Evolutionary conservation across 2,797 vertebrate species (phyloP).

Genomic region (Rhinogobio ventralis): DNA sequence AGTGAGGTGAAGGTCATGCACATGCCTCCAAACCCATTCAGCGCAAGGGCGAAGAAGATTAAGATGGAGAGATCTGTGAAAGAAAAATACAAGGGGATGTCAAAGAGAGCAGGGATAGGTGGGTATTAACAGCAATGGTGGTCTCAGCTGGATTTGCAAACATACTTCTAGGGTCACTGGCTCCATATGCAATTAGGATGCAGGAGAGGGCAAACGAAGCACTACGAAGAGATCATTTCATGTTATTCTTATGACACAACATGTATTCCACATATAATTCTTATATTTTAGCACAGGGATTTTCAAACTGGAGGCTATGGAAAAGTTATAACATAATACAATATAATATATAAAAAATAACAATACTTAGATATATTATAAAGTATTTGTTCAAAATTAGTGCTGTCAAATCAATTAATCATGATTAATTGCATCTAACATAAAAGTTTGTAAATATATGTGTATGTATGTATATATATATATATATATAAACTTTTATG

Average conservation of each 20-base stretch:
- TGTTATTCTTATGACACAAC: slow-evolving; percentile 2
- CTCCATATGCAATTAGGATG: slow-evolving; percentile 93
- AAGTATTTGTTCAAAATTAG: background rate
- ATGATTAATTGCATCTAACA: background rate
- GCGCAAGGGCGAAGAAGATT: slow-evolving; percentile 93
- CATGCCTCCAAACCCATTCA: slow-evolving; percentile 99
- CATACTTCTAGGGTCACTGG: slow-evolving; percentile 91
- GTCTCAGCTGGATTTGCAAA: slow-evolving; percentile 20
- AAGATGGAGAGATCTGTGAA: slow-evolving; percentile 90
- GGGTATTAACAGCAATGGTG: background rate
- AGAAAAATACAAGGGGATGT: slow-evolving; percentile 16
- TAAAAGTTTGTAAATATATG: background rate
- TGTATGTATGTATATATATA: background rate
- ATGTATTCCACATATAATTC: background rate
- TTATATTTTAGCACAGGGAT: background rate
- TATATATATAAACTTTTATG: background rate
- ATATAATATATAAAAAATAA: background rate
- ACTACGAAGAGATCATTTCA: slow-evolving; percentile 73
- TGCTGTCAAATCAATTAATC: background rate
- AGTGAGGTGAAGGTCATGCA: slow-evolving; percentile 99
- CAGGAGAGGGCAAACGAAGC: slow-evolving; percentile 94
- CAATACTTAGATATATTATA: fast-evolving
- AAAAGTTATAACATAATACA: background rate
- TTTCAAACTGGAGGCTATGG: background rate
- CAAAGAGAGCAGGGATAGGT: background rate